Evolutionary conservation across 2,888 invertebrate species (phyloP).

Genomic region (Drepana falcataria): DNA sequence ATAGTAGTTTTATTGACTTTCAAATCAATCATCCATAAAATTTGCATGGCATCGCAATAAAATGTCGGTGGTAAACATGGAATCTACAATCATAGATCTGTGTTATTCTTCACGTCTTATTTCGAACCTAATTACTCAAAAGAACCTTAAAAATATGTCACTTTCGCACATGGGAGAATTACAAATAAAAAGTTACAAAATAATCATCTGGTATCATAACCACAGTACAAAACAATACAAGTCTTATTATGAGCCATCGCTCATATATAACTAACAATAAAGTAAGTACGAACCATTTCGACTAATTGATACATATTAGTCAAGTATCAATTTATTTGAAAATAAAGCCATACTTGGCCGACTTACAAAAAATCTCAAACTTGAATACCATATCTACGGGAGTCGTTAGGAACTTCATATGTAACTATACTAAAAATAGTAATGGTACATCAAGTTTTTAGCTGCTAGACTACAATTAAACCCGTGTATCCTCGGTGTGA

Average conservation of each 20-base stretch:
- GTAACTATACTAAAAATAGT: constrained; percentile 3
- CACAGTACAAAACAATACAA: neutral
- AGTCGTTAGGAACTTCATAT: too few species aligned
- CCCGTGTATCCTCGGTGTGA: constrained; percentile 3
- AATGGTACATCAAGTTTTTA: constrained; percentile 1
- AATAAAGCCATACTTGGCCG: too few species aligned
- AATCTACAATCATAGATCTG: neutral
- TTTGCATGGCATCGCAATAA: constrained; percentile 1
- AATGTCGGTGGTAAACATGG: neutral
- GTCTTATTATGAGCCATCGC: neutral
- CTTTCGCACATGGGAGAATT: neutral
- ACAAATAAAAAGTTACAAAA: neutral
- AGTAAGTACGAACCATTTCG: too few species aligned
- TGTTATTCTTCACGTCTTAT: too few species aligned
- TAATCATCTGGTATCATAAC: neutral
- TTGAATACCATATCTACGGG: too few species aligned
- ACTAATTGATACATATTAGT: too few species aligned
- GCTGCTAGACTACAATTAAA: constrained; percentile 13
- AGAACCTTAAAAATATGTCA: neutral
- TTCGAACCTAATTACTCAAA: neutral
- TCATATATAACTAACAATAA: too few species aligned
- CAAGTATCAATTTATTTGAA: too few species aligned
- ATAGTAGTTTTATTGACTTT: constrained; percentile 43
- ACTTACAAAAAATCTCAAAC: too few species aligned
- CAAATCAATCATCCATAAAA: constrained; percentile 1